A percentile compares a stretch with the other conserved stretches of the same genome.
Conservation (phyloP, 2,888 invertebrate genomes). For the Acrocyrtus sp. region DNA sequence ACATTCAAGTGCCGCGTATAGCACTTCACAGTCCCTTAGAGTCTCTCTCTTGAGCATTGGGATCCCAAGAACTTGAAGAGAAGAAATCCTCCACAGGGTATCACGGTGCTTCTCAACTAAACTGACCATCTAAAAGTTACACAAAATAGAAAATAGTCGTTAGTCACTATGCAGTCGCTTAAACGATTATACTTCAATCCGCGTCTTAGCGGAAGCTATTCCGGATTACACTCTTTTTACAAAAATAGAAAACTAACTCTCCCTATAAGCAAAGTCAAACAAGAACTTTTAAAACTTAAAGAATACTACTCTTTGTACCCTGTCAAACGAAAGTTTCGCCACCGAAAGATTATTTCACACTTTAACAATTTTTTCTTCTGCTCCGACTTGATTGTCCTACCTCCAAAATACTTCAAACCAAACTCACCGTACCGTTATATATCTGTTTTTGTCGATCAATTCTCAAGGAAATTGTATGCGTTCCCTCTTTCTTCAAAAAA, state of each 20-base stretch:
- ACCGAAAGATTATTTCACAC: not conserved
- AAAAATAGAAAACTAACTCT: not conserved
- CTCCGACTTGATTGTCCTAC: not conserved
- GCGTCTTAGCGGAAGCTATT: not conserved
- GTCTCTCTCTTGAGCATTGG: too few relatives aligned
- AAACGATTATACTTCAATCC: conserved; percentile 8
- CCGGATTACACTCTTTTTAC: not conserved
- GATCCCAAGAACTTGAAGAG: too few relatives aligned
- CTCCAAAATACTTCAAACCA: not conserved
- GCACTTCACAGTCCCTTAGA: too few relatives aligned
- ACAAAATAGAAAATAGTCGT: too few relatives aligned
- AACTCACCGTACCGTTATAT: not conserved
- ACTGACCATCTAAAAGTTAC: too few relatives aligned
- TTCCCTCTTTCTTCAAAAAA: not conserved
- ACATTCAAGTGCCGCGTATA: too few relatives aligned
- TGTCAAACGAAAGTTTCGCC: not conserved
- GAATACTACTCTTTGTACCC: not conserved
- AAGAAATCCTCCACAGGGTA: too few relatives aligned
- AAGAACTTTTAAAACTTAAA: conserved; percentile 1
- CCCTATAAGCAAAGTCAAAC: not conserved
- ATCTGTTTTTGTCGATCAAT: not conserved
- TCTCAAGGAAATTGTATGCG: not conserved
- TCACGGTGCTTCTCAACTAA: too few relatives aligned
- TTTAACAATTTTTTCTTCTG: conserved; percentile 6
- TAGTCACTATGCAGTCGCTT: too few relatives aligned